Percentiles rank a stretch among this genome's conserved stretches.
phyloP scores from a whole-genome alignment of 1,140 invertebrate genomes.

The Drosophila lini region DNA sequence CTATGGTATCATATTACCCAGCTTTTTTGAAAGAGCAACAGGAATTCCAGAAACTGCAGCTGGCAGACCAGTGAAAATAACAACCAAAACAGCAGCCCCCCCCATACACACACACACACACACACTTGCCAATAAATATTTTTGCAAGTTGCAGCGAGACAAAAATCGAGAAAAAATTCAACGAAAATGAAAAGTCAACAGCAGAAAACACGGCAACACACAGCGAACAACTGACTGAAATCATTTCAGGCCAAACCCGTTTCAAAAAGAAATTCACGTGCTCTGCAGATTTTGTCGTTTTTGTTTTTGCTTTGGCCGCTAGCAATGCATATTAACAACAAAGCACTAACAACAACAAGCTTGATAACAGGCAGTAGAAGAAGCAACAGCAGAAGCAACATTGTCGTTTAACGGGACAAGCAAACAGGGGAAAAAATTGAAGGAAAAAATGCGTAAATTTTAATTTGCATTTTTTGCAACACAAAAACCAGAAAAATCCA shows the following conservation, averaged over 20 bases:
- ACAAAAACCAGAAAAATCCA: slow-evolving; percentile 39
- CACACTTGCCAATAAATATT: slow-evolving; percentile 63
- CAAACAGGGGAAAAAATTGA: slow-evolving; percentile 18
- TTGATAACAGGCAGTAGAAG: slow-evolving; percentile 28
- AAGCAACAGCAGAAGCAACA: slow-evolving; percentile 34
- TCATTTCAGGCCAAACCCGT: slow-evolving; percentile 66
- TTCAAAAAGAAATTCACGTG: slow-evolving; percentile 80
- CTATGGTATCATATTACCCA: slow-evolving; percentile 22
- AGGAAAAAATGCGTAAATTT: slow-evolving; percentile 61
- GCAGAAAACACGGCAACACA: slow-evolving; percentile 26
- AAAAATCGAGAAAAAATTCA: slow-evolving; percentile 41
- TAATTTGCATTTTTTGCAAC: slow-evolving; percentile 69
- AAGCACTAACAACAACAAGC: slow-evolving; percentile 34
- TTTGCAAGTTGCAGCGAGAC: slow-evolving; percentile 49
- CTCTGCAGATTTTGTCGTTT: slow-evolving; percentile 33
- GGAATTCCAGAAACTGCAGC: slow-evolving; percentile 47
- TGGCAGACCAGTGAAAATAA: slow-evolving; percentile 35
- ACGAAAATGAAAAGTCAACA: slow-evolving; percentile 72
- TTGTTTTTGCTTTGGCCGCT: slow-evolving; percentile 32
- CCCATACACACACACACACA: background rate
- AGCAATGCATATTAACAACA: slow-evolving; percentile 64
- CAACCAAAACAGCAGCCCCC: slow-evolving; percentile 25
- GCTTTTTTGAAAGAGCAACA: slow-evolving; percentile 11
- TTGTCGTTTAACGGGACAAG: slow-evolving; percentile 62
- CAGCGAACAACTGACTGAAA: slow-evolving; percentile 23